phyloP scores from a whole-genome alignment of 2,797 vertebrate genomes.

The Naso thynnoides region DNA sequence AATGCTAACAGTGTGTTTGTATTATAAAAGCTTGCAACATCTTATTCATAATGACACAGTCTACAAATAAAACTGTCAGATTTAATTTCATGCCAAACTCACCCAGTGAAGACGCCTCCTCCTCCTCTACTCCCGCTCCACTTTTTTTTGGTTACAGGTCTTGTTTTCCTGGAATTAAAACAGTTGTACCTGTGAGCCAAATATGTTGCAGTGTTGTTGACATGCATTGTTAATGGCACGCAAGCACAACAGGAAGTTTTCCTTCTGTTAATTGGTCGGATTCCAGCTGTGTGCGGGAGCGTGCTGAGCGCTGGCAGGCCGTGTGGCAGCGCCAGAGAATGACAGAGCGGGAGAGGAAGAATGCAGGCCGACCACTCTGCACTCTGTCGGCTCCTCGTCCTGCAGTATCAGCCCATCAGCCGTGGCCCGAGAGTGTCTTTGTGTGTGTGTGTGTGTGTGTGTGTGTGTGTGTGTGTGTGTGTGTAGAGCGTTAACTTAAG shows the following conservation, averaged over 20 bases:
- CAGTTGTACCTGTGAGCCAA: constrained; percentile 46
- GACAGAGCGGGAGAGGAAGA: constrained; percentile 62
- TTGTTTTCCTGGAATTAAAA: constrained; percentile 54
- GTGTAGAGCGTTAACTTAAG: constrained; percentile 7
- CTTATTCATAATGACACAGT: constrained; percentile 21
- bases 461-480: neutral
- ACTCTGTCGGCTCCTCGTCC: constrained; percentile 66
- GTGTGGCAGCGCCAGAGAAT: constrained; percentile 54
- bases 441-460: constrained; percentile 6
- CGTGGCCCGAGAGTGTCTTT: constrained; percentile 2
- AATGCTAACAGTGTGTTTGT: constrained; percentile 19
- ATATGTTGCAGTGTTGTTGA: constrained; percentile 18
- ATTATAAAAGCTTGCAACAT: constrained; percentile 8
- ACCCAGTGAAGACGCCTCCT: constrained; percentile 65
- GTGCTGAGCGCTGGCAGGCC: constrained; percentile 51
- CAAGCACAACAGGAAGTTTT: constrained; percentile 68
- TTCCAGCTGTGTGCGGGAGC: constrained; percentile 66
- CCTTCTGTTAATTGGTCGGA: constrained; percentile 65
- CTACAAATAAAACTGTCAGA: constrained; percentile 31
- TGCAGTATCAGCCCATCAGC: constrained; percentile 61
- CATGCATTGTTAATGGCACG: constrained; percentile 41
- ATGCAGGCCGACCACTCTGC: constrained; percentile 74
- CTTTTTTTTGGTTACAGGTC: constrained; percentile 36
- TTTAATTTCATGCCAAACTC: constrained; percentile 56
- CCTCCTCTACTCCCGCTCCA: constrained; percentile 47